phyloP scores from a whole-genome alignment of 2,113 vertebrate genomes.

The Oncorhynchus masou region DNA sequence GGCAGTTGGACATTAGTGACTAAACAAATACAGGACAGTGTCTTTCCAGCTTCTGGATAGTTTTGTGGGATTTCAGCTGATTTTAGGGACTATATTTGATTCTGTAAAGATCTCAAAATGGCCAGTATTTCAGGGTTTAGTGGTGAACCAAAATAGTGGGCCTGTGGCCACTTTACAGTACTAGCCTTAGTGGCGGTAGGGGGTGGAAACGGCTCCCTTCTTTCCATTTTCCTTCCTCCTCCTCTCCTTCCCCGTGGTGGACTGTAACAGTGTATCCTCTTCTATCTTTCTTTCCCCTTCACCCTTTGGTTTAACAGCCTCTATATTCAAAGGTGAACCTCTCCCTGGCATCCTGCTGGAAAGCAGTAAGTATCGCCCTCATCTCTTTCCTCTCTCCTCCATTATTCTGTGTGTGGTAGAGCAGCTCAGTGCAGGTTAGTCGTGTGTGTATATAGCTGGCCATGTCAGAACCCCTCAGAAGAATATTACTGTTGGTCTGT shows the following conservation, averaged over 20 bases:
- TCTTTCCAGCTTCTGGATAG: neutral
- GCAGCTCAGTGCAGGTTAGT: neutral
- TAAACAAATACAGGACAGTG: too few relatives aligned
- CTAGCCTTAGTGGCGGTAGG: too few relatives aligned
- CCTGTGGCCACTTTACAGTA: too few relatives aligned
- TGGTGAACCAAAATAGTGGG: too few relatives aligned
- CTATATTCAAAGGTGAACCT: conserved; percentile 72
- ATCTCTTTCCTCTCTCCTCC: neutral
- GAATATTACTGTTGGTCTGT: too few relatives aligned
- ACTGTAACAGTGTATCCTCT: neutral
- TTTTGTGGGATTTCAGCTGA: too few relatives aligned
- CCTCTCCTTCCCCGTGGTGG: too few relatives aligned
- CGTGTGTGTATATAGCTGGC: neutral
- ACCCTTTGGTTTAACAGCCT: conserved; percentile 52
- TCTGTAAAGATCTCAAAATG: too few relatives aligned
- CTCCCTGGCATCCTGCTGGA: conserved; percentile 62
- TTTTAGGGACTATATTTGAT: too few relatives aligned
- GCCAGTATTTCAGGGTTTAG: too few relatives aligned
- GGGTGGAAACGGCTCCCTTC: neutral
- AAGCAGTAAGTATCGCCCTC: conserved; percentile 58
- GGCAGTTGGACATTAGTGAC: too few relatives aligned
- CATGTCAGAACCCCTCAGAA: too few relatives aligned
- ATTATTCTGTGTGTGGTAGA: neutral
- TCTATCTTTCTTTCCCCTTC: conserved; percentile 26
- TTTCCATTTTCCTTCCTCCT: conserved; percentile 17